phyloP scores from a whole-genome alignment of 2,113 vertebrate species.

The Oryzias curvinotus region DNA sequence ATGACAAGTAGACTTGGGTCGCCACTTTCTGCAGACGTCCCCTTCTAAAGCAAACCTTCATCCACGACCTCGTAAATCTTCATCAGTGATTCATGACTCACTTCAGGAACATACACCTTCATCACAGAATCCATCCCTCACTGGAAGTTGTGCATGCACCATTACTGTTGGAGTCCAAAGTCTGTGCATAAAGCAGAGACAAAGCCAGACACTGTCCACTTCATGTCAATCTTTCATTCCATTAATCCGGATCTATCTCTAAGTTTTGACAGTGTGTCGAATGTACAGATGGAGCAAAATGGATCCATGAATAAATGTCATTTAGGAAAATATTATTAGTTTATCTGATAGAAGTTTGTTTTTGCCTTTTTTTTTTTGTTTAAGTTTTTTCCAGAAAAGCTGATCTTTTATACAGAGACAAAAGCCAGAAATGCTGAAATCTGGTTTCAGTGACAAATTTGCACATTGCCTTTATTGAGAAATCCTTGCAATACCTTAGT shows the following conservation, averaged over 20 bases:
- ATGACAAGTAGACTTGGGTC: conserved; percentile 42
- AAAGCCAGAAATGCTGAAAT: too few relatives aligned
- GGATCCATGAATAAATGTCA: too few relatives aligned
- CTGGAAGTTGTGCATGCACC: conserved; percentile 13
- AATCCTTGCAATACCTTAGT: too few relatives aligned
- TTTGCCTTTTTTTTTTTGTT: too few relatives aligned
- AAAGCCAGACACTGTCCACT: conserved; percentile 15
- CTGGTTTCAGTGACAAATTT: too few relatives aligned
- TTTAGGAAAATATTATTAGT: too few relatives aligned
- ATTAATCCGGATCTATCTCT: conserved; percentile 27
- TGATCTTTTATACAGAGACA: too few relatives aligned
- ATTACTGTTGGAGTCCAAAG: conserved; percentile 42
- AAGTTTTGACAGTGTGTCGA: too few relatives aligned
- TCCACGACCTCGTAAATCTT: conserved; percentile 49
- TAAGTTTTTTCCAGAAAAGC: too few relatives aligned
- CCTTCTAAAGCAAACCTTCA: conserved; percentile 43
- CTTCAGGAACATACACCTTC: conserved; percentile 59
- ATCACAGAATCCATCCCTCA: conserved; percentile 57
- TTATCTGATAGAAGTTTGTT: too few relatives aligned
- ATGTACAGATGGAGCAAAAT: too few relatives aligned
- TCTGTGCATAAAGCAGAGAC: conserved; percentile 21
- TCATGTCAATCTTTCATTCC: conserved; percentile 22
- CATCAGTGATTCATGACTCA: conserved; percentile 37
- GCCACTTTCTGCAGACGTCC: conserved; percentile 39
- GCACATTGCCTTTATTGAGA: too few relatives aligned